These are phyloP conservation scores for Sanderia malayensis DNA, from an alignment of 30 jellyfish, hydroid and myxozoan species.

Conservation along the genomic window DNA sequence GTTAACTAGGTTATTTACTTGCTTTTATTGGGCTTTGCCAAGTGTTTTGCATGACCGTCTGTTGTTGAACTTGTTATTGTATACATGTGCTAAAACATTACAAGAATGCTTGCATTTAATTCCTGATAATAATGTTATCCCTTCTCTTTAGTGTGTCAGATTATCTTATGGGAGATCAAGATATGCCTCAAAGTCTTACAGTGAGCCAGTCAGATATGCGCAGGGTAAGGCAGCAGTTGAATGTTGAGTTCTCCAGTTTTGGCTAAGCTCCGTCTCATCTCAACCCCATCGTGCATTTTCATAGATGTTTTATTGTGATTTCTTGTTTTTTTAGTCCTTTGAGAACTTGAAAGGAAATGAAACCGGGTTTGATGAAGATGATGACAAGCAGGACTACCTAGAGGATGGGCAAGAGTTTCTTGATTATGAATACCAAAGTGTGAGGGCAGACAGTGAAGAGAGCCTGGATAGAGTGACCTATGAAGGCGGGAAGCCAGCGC, in stretches of 20 bases:
- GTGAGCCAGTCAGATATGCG: slow-evolving; percentile 28
- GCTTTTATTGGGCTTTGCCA: no score
- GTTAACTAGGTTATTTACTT: no score
- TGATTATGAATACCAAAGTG: slow-evolving; percentile 65
- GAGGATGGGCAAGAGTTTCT: slow-evolving; percentile 71
- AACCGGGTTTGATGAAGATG: slow-evolving; percentile 57
- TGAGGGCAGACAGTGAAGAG: slow-evolving; percentile 84
- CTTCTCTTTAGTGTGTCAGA: slow-evolving; percentile 93
- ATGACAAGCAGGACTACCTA: slow-evolving; percentile 50
- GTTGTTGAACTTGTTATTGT: no score
- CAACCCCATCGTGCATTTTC: no score
- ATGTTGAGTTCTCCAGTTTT: background rate
- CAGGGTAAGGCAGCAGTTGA: background rate
- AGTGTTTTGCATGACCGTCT: no score
- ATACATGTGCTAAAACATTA: no score
- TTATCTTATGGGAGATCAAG: slow-evolving; percentile 90
- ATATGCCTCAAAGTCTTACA: slow-evolving; percentile 28
- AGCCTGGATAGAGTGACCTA: slow-evolving; percentile 55
- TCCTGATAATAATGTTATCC: no score
- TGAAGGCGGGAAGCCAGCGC: slow-evolving; percentile 33
- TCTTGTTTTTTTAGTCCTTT: slow-evolving; percentile 30
- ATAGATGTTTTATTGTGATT: no score
- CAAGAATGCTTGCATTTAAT: no score
- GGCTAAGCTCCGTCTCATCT: background rate
- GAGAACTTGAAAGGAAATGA: slow-evolving; percentile 45